A percentile compares a stretch with the other conserved stretches of the same genome.
These are phyloP conservation scores for Aldabrachelys gigantea DNA, from an alignment of 2,113 vertebrate genomes.

Conservation along the genomic window DNA sequence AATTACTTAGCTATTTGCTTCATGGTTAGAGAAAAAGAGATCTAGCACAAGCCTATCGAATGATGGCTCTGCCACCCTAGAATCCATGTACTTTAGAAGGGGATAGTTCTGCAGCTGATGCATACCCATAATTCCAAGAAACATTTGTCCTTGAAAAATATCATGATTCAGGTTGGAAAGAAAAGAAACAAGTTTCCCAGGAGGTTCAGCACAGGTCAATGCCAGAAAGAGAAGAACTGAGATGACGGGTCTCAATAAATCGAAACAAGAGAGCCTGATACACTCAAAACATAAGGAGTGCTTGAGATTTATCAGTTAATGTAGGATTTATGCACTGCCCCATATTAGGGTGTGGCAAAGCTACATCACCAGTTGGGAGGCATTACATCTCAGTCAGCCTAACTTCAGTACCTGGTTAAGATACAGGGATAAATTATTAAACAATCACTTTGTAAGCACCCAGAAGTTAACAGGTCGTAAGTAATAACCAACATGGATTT, in stretches of 20 bases:
- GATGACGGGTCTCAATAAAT: neutral
- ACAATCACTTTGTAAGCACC: too few species aligned
- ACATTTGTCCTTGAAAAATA: neutral
- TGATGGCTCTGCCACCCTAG: constrained; percentile 41
- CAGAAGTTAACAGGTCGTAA: too few species aligned
- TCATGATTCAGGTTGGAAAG: neutral
- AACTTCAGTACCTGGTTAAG: too few species aligned
- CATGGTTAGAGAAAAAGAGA: constrained; percentile 31
- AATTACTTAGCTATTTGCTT: constrained; percentile 41
- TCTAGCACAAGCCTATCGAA: constrained; percentile 37
- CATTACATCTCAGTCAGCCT: neutral
- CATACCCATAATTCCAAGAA: neutral
- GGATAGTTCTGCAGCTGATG: constrained; percentile 19
- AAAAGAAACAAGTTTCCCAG: neutral
- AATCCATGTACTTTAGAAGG: neutral
- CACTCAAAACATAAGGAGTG: neutral
- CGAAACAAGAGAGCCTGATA: neutral
- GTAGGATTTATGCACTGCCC: neutral
- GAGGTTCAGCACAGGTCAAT: neutral
- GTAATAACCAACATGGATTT: neutral
- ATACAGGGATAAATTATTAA: too few species aligned
- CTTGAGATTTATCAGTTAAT: neutral
- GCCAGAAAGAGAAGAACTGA: neutral
- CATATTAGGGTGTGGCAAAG: neutral
- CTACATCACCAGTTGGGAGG: neutral